Percentiles rank a stretch among this genome's conserved stretches.
Conservation (phyloP, 37 sponge, comb jelly and placozoan species). For the Bolinopsis microptera region DNA sequence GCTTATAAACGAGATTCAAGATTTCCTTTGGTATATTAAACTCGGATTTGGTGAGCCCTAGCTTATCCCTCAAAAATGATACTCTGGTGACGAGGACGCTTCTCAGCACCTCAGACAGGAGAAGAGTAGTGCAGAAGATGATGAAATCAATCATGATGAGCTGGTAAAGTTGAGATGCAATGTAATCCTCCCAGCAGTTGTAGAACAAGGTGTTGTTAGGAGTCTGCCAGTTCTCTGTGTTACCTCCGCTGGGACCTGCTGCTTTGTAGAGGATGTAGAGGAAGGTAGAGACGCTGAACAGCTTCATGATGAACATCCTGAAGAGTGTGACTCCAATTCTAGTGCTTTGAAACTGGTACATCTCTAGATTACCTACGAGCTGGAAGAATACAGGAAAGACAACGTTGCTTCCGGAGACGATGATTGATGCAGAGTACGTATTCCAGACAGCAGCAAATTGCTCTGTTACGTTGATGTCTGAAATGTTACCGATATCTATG, state of each 20-base stretch:
- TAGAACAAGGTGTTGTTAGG: neutral
- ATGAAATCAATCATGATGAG: slow-evolving; percentile 41
- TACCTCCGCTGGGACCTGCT: neutral
- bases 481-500: neutral
- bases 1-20: slow-evolving; percentile 48
- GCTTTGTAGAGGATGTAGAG: slow-evolving; percentile 35
- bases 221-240: neutral
- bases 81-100: neutral
- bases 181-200: slow-evolving; percentile 63
- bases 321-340: slow-evolving; percentile 5
- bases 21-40: slow-evolving; percentile 19
- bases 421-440: slow-evolving; percentile 27
- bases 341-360: slow-evolving; percentile 50
- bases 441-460: neutral
- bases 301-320: slow-evolving; percentile 59
- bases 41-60: neutral
- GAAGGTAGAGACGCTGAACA: slow-evolving; percentile 2
- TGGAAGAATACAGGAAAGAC: slow-evolving; percentile 1
- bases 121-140: neutral
- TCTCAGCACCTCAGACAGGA: neutral
- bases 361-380: neutral
- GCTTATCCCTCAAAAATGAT: slow-evolving; percentile 15
- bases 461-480: neutral
- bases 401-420: slow-evolving; percentile 38
- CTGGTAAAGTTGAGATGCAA: slow-evolving; percentile 47